Percentiles rank a stretch among this genome's conserved stretches.
These are phyloP conservation scores for Dolichopus griseipennis DNA, from an alignment of 2,888 invertebrate species.

Conservation along the genomic window DNA sequence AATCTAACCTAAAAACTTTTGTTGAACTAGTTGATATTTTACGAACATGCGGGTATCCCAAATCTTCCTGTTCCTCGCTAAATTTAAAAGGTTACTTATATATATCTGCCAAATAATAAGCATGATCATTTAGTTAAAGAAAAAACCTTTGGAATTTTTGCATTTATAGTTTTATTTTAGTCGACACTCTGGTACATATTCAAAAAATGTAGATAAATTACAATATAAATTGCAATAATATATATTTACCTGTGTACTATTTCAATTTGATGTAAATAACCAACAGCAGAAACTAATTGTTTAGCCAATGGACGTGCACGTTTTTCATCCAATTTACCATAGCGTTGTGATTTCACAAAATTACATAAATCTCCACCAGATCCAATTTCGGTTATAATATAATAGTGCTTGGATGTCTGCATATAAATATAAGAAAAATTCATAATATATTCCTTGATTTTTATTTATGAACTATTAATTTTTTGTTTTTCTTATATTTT, in stretches of 20 bases:
- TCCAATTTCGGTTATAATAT: constrained; percentile 64
- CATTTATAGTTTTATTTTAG: background rate
- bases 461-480: background rate
- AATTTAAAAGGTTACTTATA: too few relatives aligned
- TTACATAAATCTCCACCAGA: constrained; percentile 62
- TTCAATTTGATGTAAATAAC: constrained; percentile 58
- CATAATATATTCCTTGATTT: background rate
- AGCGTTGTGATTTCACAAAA: constrained; percentile 50
- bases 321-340: constrained; percentile 50
- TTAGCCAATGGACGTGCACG: constrained; percentile 50
- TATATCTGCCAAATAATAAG: too few relatives aligned
- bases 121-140: background rate
- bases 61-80: too few relatives aligned
- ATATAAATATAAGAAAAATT: constrained; percentile 18
- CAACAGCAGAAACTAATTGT: constrained; percentile 58
- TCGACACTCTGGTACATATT: background rate
- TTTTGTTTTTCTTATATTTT: background rate
- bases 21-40: too few relatives aligned
- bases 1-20: too few relatives aligned
- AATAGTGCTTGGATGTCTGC: constrained; percentile 60
- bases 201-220: background rate
- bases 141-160: background rate
- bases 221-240: background rate
- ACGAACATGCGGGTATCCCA: too few relatives aligned
- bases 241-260: constrained; percentile 55